A percentile compares a stretch with the other conserved stretches of the same genome.
Evolutionary conservation across 1,140 invertebrate genomes (phyloP).

Genomic region (Drosophila novamexicana): DNA sequence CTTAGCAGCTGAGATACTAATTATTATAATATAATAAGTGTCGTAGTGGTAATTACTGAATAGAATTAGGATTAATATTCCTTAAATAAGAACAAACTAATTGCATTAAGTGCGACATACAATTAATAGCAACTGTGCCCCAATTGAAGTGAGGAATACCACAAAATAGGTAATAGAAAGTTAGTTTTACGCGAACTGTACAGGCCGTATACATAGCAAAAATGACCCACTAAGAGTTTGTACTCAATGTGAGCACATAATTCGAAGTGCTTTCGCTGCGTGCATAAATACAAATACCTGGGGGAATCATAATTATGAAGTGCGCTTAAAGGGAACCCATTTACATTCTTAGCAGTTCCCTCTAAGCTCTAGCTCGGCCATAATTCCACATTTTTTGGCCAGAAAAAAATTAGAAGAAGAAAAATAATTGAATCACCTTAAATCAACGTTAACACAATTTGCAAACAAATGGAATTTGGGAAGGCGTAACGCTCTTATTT

Average conservation of each 20-base stretch:
- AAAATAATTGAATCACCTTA: conserved; percentile 34
- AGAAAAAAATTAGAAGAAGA: background rate
- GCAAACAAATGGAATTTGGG: conserved; percentile 32
- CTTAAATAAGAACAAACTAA: too few species aligned
- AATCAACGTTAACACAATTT: conserved; percentile 42
- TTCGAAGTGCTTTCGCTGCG: background rate
- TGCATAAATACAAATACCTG: background rate
- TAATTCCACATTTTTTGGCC: conserved; percentile 11
- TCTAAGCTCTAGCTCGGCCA: background rate
- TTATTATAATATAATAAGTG: too few species aligned
- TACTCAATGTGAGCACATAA: background rate
- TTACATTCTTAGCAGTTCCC: background rate
- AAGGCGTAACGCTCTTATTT: conserved; percentile 30
- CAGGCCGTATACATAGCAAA: too few species aligned
- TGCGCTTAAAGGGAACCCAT: background rate
- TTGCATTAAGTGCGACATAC: too few species aligned
- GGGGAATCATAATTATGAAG: conserved; percentile 3
- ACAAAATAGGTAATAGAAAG: too few species aligned
- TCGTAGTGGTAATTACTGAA: too few species aligned
- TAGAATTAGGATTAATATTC: too few species aligned
- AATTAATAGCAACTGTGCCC: too few species aligned
- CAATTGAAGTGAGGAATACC: too few species aligned
- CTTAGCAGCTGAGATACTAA: too few species aligned
- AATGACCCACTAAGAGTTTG: background rate
- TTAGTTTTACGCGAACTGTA: too few species aligned